These are phyloP conservation scores for Acanthurus tractus DNA, from an alignment of 2,797 vertebrate species.

Conservation along the genomic window DNA sequence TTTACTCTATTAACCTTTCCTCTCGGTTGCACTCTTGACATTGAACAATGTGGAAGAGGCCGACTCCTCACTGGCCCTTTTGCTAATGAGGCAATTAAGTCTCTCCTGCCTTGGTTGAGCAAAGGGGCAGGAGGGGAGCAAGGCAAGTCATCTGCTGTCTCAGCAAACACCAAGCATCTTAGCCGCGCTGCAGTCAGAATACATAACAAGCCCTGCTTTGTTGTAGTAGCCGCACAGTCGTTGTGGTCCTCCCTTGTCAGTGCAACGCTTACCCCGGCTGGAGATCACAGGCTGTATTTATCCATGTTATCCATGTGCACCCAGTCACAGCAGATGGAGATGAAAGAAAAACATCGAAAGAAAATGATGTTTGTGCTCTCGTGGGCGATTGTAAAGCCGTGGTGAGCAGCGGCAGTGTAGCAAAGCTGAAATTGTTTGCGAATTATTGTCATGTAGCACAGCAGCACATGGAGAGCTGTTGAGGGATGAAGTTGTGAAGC, in stretches of 20 bases:
- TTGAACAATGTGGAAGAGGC: conserved; percentile 83
- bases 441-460: conserved; percentile 9
- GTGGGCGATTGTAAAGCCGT: conserved; percentile 12
- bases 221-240: conserved; percentile 38
- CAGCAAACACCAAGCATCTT: conserved; percentile 81
- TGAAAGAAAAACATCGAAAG: conserved; percentile 43
- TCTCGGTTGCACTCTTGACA: conserved; percentile 83
- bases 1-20: conserved; percentile 86
- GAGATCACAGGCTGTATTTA: conserved; percentile 61
- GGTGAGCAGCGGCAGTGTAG: background rate
- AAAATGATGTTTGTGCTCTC: conserved; percentile 36
- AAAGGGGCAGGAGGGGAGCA: conserved; percentile 68
- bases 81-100: conserved; percentile 88
- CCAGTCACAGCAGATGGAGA: conserved; percentile 42
- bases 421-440: conserved; percentile 9
- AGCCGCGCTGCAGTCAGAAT: conserved; percentile 67
- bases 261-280: conserved; percentile 43
- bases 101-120: conserved; percentile 77
- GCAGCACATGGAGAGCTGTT: background rate
- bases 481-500: conserved; percentile 1
- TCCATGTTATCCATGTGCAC: conserved; percentile 53
- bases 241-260: conserved; percentile 45
- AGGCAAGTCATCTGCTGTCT: conserved; percentile 82
- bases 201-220: conserved; percentile 55
- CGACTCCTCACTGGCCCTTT: conserved; percentile 75